Evolutionary conservation across 2,888 invertebrate genomes (phyloP).

Genomic region (Tridacna gigas): DNA sequence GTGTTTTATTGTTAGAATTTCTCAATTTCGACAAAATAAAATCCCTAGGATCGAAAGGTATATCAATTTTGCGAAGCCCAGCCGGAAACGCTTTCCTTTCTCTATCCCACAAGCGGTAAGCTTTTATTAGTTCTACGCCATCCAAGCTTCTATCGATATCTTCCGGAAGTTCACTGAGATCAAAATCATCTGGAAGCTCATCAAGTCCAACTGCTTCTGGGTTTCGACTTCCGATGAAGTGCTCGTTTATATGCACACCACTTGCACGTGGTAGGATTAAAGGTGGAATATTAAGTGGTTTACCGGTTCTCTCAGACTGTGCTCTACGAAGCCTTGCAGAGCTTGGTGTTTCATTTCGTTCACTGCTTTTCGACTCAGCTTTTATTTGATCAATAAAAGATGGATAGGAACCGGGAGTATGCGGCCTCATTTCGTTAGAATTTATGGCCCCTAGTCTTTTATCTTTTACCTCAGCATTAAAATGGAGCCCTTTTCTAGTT

Average conservation of each 20-base stretch:
- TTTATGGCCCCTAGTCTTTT: not conserved
- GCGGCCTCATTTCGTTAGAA: not conserved
- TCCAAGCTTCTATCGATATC: slow-evolving; percentile 53
- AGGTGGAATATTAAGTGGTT: slow-evolving; percentile 13
- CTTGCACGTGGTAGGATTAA: not conserved
- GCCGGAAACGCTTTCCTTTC: slow-evolving; percentile 50
- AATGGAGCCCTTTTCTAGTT: slow-evolving; percentile 9
- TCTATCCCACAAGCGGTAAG: slow-evolving; percentile 58
- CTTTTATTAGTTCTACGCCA: slow-evolving; percentile 57
- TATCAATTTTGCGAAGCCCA: slow-evolving; percentile 50
- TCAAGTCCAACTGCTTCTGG: slow-evolving; percentile 24
- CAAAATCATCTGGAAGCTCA: slow-evolving; percentile 41
- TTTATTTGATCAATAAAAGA: not conserved
- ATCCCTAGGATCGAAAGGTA: slow-evolving; percentile 31
- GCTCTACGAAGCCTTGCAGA: not conserved
- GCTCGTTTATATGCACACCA: slow-evolving; percentile 11
- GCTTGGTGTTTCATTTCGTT: no score
- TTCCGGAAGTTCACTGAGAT: slow-evolving; percentile 45
- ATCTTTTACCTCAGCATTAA: not conserved
- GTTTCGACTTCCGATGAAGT: slow-evolving; percentile 27
- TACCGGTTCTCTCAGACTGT: not conserved
- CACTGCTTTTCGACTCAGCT: not conserved
- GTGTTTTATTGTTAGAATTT: slow-evolving; percentile 41
- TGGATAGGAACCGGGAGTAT: not conserved
- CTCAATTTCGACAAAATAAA: slow-evolving; percentile 33